Percentiles rank a stretch among this genome's conserved stretches.
phyloP scores from a whole-genome alignment of 2,113 vertebrate genomes.

The Pelvicachromis taeniatus region DNA sequence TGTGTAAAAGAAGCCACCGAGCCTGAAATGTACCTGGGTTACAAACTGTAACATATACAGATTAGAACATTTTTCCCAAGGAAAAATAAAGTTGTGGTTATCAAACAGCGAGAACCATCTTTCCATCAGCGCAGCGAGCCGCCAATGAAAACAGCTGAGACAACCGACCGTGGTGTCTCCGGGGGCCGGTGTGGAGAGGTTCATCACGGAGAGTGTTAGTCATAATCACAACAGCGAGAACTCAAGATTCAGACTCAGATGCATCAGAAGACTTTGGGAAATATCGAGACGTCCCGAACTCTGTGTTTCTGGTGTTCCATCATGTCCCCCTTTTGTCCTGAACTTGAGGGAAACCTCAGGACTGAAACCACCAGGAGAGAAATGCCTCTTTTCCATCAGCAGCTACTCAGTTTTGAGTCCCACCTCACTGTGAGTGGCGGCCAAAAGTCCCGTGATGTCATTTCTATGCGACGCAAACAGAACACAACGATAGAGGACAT shows the following conservation, averaged over 20 bases:
- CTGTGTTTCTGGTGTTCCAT: neutral
- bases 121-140: slow-evolving; percentile 7
- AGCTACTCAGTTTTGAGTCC: neutral
- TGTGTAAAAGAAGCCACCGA: neutral
- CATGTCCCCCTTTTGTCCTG: neutral
- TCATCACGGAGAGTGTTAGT: slow-evolving; percentile 44
- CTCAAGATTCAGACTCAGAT: neutral
- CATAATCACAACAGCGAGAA: slow-evolving; percentile 38
- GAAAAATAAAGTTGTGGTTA: neutral
- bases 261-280: neutral
- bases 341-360: neutral
- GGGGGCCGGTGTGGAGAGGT: slow-evolving; percentile 10
- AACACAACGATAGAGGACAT: neutral
- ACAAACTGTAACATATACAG: neutral
- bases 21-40: neutral
- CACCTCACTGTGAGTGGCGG: neutral
- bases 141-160: slow-evolving; percentile 42
- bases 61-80: neutral
- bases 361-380: neutral
- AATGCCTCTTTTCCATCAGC: neutral
- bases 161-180: slow-evolving; percentile 18
- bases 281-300: neutral
- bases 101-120: slow-evolving; percentile 6
- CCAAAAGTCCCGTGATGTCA: neutral
- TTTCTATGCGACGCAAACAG: neutral